These are phyloP conservation scores for Patagioenas fasciata DNA, from an alignment of 2,113 vertebrate genomes.

Conservation along the genomic window DNA sequence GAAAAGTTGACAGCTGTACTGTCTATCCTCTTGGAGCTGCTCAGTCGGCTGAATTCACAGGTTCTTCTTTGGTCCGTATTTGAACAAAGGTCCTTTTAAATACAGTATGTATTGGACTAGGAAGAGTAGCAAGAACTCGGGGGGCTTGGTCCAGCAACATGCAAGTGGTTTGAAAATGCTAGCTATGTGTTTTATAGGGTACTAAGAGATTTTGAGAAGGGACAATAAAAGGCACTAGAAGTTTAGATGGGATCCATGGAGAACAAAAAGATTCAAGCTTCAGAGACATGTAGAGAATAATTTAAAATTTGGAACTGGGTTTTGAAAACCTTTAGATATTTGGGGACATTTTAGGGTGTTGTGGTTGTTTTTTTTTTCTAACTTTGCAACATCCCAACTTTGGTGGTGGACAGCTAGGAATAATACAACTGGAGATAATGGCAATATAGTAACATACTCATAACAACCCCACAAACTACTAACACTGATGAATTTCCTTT, in stretches of 20 bases:
- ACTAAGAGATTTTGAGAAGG: neutral
- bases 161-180: neutral
- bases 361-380: neutral
- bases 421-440: neutral
- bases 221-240: neutral
- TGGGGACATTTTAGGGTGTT: neutral
- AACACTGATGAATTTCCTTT: neutral
- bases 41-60: rapidly evolving
- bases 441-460: neutral
- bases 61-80: neutral
- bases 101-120: neutral
- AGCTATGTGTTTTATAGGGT: neutral
- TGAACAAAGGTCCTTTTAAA: neutral
- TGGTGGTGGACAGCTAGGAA: neutral
- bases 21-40: neutral
- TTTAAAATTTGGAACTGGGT: neutral
- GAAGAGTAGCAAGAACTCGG: neutral
- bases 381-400: neutral
- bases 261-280: neutral
- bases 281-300: neutral
- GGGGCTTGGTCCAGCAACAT: neutral
- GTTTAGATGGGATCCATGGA: neutral
- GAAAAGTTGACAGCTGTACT: neutral
- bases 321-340: neutral
- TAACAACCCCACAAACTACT: neutral